Evolutionary conservation across 2,797 vertebrate species (phyloP).

Genomic region (Hypotaenidia philippensis): DNA sequence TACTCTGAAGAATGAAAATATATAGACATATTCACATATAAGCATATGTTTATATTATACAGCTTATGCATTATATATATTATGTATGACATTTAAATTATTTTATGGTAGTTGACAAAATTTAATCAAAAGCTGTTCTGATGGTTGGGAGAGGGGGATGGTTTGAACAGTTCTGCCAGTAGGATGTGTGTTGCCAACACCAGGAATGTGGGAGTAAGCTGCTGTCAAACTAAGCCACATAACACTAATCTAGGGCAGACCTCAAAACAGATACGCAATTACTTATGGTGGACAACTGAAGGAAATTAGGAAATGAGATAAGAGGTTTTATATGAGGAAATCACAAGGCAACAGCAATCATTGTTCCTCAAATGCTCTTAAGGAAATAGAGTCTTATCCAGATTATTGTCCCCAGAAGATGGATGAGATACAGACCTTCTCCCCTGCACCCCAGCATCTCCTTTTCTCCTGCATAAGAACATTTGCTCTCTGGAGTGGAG

Average conservation of each 20-base stretch:
- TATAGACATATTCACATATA: rapidly evolving
- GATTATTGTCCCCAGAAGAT: not conserved
- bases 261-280: not conserved
- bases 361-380: not conserved
- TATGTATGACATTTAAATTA: not conserved
- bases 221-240: not conserved
- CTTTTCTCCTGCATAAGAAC: not conserved
- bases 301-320: not conserved
- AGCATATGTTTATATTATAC: not conserved
- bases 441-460: not conserved
- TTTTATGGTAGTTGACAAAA: not conserved
- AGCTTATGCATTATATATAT: not conserved
- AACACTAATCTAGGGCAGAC: not conserved
- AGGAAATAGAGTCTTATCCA: not conserved
- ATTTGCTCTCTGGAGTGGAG: not conserved
- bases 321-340: not conserved
- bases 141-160: not conserved
- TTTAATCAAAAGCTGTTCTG: not conserved
- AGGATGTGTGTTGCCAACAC: not conserved
- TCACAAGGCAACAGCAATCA: not conserved
- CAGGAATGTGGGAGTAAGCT: not conserved
- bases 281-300: not conserved
- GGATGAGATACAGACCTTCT: not conserved
- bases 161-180: not conserved
- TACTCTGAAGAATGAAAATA: not conserved